These are phyloP conservation scores for Eurystomus gularis DNA, from an alignment of 2,113 vertebrate species.

Conservation along the genomic window DNA sequence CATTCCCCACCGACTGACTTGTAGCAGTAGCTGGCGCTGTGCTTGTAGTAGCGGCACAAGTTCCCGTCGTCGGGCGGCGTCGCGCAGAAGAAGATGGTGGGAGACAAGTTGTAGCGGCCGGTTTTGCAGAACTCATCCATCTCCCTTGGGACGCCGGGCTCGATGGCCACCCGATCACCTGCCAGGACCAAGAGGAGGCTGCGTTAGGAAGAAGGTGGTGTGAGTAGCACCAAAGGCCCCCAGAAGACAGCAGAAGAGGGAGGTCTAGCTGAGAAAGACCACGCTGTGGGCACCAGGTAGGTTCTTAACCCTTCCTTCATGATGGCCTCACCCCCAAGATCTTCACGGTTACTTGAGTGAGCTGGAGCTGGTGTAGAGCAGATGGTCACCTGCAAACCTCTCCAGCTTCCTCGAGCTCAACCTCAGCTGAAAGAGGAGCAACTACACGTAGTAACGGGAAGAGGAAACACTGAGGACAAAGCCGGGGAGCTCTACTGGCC, in stretches of 20 bases:
- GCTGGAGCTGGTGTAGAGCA: neutral
- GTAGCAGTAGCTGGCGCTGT: slow-evolving; percentile 92
- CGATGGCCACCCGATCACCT: slow-evolving; percentile 94
- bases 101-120: slow-evolving; percentile 92
- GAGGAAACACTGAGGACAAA: too few relatives aligned
- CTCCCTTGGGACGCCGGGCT: slow-evolving; percentile 88
- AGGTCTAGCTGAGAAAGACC: neutral
- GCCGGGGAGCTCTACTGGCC: neutral
- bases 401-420: neutral
- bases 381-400: neutral
- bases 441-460: too few relatives aligned
- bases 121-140: slow-evolving; percentile 89
- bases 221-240: neutral
- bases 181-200: neutral
- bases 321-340: neutral
- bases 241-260: neutral
- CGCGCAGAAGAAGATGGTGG: slow-evolving; percentile 92
- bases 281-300: neutral
- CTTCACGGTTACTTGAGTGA: neutral
- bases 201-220: neutral
- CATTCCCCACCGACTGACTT: slow-evolving; percentile 77
- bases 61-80: slow-evolving; percentile 93
- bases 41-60: slow-evolving; percentile 89
- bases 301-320: neutral
- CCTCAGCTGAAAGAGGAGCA: neutral